Conservation (phyloP, 2,113 vertebrate genomes). For the Lepus americanus region DNA sequence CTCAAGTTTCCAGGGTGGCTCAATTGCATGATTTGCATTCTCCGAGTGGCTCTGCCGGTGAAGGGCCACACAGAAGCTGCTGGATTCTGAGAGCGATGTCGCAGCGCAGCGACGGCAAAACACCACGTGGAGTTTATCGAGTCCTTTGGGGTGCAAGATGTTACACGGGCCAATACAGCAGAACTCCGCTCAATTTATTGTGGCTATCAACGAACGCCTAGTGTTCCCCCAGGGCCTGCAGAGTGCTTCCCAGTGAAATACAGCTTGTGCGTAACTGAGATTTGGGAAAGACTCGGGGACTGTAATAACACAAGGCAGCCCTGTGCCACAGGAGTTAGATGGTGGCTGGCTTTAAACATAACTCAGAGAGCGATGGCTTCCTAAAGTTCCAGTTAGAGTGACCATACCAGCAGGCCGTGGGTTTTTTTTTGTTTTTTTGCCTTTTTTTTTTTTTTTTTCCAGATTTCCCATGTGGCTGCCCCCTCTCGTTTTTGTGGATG, state of each 20-base stretch:
- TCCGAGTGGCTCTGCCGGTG: neutral
- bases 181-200: neutral
- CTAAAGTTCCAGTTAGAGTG: neutral
- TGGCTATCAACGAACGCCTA: neutral
- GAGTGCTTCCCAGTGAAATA: neutral
- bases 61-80: constrained; percentile 31
- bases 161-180: neutral
- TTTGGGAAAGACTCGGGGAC: neutral
- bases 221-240: neutral
- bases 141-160: neutral
- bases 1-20: neutral
- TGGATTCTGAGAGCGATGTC: neutral
- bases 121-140: neutral
- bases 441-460: neutral
- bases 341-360: neutral
- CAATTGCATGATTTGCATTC: constrained; percentile 28
- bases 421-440: too few relatives aligned
- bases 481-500: neutral
- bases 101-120: neutral
- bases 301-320: neutral
- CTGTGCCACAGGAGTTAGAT: neutral
- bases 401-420: neutral
- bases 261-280: neutral
- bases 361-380: neutral
- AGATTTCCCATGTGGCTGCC: neutral